Base-by-base conservation (phyloP, 2,113 vertebrate species). In the Microtus pennsylvanicus region DNA sequence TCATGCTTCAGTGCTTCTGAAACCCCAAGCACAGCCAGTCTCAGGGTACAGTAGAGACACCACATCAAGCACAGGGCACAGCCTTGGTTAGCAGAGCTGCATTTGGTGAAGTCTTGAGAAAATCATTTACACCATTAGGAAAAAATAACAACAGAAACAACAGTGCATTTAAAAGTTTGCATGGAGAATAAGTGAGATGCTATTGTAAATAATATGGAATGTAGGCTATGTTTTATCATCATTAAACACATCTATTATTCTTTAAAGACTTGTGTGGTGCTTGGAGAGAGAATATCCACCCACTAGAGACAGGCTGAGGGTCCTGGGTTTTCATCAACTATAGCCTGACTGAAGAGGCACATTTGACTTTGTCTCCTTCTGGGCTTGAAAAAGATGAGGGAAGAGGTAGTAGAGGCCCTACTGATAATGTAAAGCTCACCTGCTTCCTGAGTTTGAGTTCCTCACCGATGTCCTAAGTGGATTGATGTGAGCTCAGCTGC, bases 101-200 rank as follows among this genome's bases (percentile, higher is more conserved):
- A 61, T 95, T 70, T 82, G 72, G 65, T 87, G n/a, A 45, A 1
- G 45, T 80, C 78, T 65, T 80, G 55, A 12, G 70, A n/a, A 78
- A 93, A 47, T 58, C 42, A 91, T 19, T 81, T 91, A 47, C 76
- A 87, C 82, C 14, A 65, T 72, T 65, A 65, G 50, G 35, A n/a
- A 83, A n/a, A 87, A 21, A 85, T n/a, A 91, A 83, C 93, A 91
- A 69, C 9, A 89, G 80, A 89, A 96, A 80, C 76, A 76, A 85
- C 30, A 70, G 50, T 77, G 33, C 22, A 24, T 5, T 67, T 88
- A 86, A 90, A 93, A 38, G 22, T 2, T 7, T 77, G 12, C 28
- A 21, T 76, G 26, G 47, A 87, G 13, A 94, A 70, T 90, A 76
- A 42, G 16, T 75, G 17, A 63, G 69, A 67, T 58, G 33, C 10